Conservation (phyloP, 2,797 vertebrate species). For the Leptoclinus maculatus region DNA sequence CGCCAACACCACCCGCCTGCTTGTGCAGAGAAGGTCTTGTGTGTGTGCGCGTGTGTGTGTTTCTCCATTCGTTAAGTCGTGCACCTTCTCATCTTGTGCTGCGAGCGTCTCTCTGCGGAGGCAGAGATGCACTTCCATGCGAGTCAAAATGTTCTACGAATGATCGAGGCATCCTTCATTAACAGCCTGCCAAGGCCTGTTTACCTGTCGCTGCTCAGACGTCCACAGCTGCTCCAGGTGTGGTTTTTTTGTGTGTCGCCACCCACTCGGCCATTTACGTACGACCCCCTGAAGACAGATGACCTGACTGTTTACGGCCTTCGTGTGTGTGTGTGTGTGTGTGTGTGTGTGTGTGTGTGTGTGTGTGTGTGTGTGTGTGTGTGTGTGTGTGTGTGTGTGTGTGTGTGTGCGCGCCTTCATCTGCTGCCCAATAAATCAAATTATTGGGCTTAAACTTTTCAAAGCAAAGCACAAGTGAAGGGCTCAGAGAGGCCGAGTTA, state of each 20-base stretch:
- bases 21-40: constrained; percentile 45
- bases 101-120: constrained; percentile 49
- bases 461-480: constrained; percentile 57
- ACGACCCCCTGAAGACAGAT: constrained; percentile 28
- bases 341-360: not conserved
- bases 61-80: not conserved
- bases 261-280: constrained; percentile 27
- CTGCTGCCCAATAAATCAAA: constrained; percentile 46
- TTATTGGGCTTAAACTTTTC: constrained; percentile 52
- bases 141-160: constrained; percentile 36
- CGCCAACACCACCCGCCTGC: constrained; percentile 65
- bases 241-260: constrained; percentile 13
- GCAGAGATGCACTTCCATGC: constrained; percentile 35
- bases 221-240: constrained; percentile 7
- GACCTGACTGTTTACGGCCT: constrained; percentile 40
- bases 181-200: constrained; percentile 9
- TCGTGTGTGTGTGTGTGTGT: not conserved
- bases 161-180: constrained; percentile 15
- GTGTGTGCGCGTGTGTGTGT: constrained; percentile 28
- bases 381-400: not conserved
- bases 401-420: not conserved
- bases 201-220: constrained; percentile 11
- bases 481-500: constrained; percentile 50
- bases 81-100: constrained; percentile 24
- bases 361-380: not conserved